Evolutionary conservation across 2,888 invertebrate genomes (phyloP).

Genomic region (Netelia fuscicornis): DNA sequence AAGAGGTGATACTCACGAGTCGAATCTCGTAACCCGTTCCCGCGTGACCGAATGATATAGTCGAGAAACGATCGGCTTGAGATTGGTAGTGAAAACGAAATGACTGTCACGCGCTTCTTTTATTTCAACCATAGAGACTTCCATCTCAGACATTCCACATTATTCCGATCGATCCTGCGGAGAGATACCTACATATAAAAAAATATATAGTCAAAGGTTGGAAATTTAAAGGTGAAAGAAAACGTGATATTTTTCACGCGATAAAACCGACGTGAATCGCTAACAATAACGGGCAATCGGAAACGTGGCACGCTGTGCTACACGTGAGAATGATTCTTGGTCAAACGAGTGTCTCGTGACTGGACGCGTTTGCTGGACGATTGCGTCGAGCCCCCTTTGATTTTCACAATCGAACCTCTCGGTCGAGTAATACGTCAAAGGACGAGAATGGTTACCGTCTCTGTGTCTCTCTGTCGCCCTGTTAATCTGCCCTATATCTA

Average conservation of each 20-base stretch:
- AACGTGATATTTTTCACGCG: background rate
- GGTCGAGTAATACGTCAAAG: constrained; percentile 53
- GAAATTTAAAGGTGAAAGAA: background rate
- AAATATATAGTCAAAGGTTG: background rate
- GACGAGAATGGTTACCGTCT: constrained; percentile 18
- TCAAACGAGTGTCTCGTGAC: background rate
- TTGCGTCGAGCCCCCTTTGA: constrained; percentile 38
- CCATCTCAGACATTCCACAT: background rate
- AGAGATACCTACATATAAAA: background rate
- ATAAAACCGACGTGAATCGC: background rate
- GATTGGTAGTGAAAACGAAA: background rate
- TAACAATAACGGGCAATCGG: background rate
- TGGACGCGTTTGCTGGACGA: constrained; percentile 4
- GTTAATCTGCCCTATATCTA: constrained; percentile 25
- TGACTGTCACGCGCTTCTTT: background rate
- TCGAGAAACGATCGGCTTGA: constrained; percentile 22
- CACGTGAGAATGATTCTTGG: background rate
- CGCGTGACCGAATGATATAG: constrained; percentile 31
- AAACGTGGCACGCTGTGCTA: background rate
- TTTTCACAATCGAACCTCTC: constrained; percentile 45
- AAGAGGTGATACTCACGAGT: constrained; percentile 44
- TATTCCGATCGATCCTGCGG: background rate
- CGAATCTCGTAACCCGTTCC: constrained; percentile 39
- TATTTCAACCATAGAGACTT: background rate
- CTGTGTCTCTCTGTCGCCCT: constrained; percentile 1